Conservation (phyloP, 1,140 invertebrate genomes). For the Sycophila sp. region DNA sequence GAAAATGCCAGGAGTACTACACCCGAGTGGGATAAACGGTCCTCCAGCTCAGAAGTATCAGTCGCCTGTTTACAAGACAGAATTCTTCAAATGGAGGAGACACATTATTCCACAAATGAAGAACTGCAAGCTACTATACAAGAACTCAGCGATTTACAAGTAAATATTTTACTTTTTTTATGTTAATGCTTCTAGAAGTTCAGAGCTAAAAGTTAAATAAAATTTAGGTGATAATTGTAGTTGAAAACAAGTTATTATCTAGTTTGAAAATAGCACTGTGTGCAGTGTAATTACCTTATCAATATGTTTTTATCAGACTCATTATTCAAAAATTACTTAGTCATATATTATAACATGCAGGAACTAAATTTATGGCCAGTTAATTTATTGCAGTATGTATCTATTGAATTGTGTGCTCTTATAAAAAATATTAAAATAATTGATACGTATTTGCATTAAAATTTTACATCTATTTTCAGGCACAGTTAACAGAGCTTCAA, state of each 20-base stretch:
- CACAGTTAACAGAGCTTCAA: slow-evolving; percentile 86
- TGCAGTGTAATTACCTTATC: background rate
- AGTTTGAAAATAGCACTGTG: background rate
- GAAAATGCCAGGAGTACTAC: slow-evolving; percentile 74
- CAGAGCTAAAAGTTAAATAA: no score
- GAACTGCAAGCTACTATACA: slow-evolving; percentile 94
- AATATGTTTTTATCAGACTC: background rate
- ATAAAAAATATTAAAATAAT: no score
- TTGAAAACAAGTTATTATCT: no score
- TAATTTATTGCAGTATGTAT: no score
- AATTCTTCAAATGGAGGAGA: slow-evolving; percentile 81
- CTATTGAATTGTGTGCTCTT: no score
- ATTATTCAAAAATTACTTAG: slow-evolving; percentile 24
- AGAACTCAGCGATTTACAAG: slow-evolving; percentile 88
- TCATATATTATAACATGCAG: no score
- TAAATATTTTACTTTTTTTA: slow-evolving; percentile 33
- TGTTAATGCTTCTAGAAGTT: no score
- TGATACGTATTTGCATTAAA: background rate
- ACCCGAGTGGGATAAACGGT: slow-evolving; percentile 90
- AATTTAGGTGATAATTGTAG: no score
- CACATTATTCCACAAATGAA: slow-evolving; percentile 85
- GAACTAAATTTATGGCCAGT: no score
- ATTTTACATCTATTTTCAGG: slow-evolving; percentile 47
- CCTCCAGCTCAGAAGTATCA: slow-evolving; percentile 86
- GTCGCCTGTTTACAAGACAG: slow-evolving; percentile 92